A percentile compares a stretch with the other conserved stretches of the same genome.
Evolutionary conservation across 2,797 vertebrate species (phyloP).

Genomic region (Miichthys miiuy): DNA sequence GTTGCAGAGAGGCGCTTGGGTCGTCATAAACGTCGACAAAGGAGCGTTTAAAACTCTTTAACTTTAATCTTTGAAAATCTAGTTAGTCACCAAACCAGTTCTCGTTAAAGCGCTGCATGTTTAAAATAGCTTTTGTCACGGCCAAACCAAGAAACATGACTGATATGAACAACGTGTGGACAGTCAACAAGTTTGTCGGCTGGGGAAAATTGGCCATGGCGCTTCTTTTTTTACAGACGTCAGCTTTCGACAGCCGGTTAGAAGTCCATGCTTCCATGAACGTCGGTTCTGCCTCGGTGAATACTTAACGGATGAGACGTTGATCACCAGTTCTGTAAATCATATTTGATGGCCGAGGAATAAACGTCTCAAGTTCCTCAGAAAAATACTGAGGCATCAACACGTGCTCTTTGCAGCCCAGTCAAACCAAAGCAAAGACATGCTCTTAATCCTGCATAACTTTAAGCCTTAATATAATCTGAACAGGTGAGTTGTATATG

Average conservation of each 20-base stretch:
- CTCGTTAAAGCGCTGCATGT: constrained; percentile 19
- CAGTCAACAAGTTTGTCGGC: constrained; percentile 44
- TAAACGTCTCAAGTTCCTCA: not conserved
- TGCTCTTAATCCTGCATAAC: too few species aligned
- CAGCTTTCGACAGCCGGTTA: constrained; percentile 32
- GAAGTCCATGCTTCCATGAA: not conserved
- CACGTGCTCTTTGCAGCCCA: not conserved
- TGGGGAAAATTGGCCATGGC: constrained; percentile 13
- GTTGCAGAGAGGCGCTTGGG: not conserved
- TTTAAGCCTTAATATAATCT: too few species aligned
- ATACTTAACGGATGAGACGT: constrained; percentile 15
- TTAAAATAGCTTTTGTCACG: constrained; percentile 27
- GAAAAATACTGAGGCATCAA: not conserved
- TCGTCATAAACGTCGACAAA: constrained; percentile 8
- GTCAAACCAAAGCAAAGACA: constrained; percentile 1
- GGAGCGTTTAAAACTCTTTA: constrained; percentile 1
- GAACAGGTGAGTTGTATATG: too few species aligned
- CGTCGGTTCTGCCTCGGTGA: constrained; percentile 2
- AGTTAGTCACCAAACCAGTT: not conserved
- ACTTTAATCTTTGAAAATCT: constrained; percentile 9
- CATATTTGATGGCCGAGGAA: not conserved
- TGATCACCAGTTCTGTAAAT: constrained; percentile 20
- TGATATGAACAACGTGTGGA: constrained; percentile 4
- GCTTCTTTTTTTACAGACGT: constrained; percentile 14
- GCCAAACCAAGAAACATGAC: constrained; percentile 1